phyloP scores from a whole-genome alignment of 2,113 vertebrate genomes.

The Microtus pennsylvanicus region DNA sequence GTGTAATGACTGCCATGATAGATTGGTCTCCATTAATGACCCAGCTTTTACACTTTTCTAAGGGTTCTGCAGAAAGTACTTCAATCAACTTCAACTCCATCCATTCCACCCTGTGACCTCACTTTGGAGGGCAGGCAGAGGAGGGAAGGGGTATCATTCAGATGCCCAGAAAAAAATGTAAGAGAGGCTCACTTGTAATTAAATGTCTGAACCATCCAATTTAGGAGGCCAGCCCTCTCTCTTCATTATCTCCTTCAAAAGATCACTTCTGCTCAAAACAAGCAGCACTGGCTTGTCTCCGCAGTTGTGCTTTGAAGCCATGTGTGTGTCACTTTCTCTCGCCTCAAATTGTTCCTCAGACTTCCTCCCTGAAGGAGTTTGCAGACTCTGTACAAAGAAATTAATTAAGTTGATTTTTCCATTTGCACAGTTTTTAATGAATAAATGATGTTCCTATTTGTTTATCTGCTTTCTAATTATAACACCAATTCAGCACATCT shows the following conservation, averaged over 20 bases:
- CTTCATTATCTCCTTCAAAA: neutral
- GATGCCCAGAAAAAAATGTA: neutral
- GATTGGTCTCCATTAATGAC: neutral
- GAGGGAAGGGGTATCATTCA: neutral
- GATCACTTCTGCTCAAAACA: neutral
- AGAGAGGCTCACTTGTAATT: neutral
- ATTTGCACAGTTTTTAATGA: slow-evolving; percentile 83
- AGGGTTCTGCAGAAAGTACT: slow-evolving; percentile 31
- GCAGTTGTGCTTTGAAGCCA: slow-evolving; percentile 23
- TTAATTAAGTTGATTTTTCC: slow-evolving; percentile 84
- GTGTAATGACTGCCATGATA: neutral
- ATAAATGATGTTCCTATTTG: slow-evolving; percentile 83
- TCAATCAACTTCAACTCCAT: slow-evolving; percentile 44
- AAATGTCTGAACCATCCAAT: neutral
- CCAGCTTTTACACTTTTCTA: neutral
- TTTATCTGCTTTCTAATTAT: slow-evolving; percentile 84
- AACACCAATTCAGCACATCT: slow-evolving; percentile 79
- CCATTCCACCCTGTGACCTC: neutral
- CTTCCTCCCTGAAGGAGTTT: slow-evolving; percentile 76
- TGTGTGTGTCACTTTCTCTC: slow-evolving; percentile 43
- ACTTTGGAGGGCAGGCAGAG: neutral
- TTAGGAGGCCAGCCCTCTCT: neutral
- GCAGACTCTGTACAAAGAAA: slow-evolving; percentile 81
- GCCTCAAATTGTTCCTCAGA: slow-evolving; percentile 67
- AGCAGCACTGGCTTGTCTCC: neutral